Evolutionary conservation across 1,140 invertebrate species (phyloP).

Genomic region (Ceratina japonica): DNA sequence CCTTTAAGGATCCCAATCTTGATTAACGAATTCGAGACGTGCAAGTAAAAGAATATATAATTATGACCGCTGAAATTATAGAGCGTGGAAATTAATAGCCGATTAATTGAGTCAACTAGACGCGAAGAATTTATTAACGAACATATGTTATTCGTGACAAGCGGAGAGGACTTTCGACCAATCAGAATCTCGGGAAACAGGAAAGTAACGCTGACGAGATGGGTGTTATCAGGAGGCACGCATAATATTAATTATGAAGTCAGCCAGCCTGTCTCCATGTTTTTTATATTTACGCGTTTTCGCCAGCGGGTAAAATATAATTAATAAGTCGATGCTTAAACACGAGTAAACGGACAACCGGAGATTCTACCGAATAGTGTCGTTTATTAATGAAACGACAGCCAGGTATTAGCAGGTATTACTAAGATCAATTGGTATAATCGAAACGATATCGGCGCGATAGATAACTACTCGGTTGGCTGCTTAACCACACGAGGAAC

Average conservation of each 20-base stretch:
- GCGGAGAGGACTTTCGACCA: background rate
- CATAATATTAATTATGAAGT: conserved; percentile 1
- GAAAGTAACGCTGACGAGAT: background rate
- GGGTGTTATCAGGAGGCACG: background rate
- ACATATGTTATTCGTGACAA: background rate
- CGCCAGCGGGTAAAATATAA: background rate
- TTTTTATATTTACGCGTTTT: background rate
- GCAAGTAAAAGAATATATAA: background rate
- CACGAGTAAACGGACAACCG: background rate
- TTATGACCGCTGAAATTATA: background rate
- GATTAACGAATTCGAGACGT: background rate
- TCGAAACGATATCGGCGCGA: background rate
- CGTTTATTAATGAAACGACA: conserved; percentile 1
- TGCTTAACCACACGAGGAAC: too few relatives aligned
- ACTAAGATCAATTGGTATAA: background rate
- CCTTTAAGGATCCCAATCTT: too few relatives aligned
- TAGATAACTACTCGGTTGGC: background rate
- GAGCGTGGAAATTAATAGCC: too few relatives aligned
- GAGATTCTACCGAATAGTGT: background rate
- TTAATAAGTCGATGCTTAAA: background rate
- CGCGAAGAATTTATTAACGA: background rate
- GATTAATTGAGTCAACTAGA: background rate
- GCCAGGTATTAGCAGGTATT: background rate
- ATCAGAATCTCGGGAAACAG: background rate
- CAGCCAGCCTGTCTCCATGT: background rate